Evolutionary conservation across 2,113 vertebrate genomes (phyloP), one percentile per base, ranked within the genome.

Genomic region (Craseonycteris thonglongyai): DNA sequence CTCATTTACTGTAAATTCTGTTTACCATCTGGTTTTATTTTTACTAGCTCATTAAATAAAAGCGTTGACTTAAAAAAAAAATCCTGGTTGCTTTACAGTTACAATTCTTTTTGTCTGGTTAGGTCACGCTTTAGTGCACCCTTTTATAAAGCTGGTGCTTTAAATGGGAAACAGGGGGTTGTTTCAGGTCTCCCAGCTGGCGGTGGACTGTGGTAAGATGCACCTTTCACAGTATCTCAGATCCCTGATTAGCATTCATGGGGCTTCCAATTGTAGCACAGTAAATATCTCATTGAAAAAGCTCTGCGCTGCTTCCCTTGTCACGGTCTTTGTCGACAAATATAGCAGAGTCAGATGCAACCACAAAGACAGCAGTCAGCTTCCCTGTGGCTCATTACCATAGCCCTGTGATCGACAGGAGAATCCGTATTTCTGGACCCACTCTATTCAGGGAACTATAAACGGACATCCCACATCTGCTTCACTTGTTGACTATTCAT

Each of bases 381-480:
- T 78, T 78, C 69, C 86, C 59, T 28, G 6, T 28, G 15, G 33
- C 76, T 92, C 81, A 30, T 92, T 15, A 66, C 71, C 63, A 7
- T 0, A 14, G 30, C 35, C 47, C 71, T 81, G 6, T 3, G 5
- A 82, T n/a, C n/a, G n/a, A 68, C 71, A 78, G 38, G 3, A 45
- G 33, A 68, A 15, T 59, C 40, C 18, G 30, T 78, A 40, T 81
- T 90, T 85, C 91, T 88, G 51, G 42, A n/a, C 28, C 14, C 7
- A 7, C 22, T 76, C n/a, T 80, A 72, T 92, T 85, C 94, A 65
- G 7, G n/a, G 33, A 61, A 56, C 76, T 71, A 54, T 90, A 90
- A 80, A 78, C 42, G 47, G 61, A 72, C 76, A 92, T 40, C 40
- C 61, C 78, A 69, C 81, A 94, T 95, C 91, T 96, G 86, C 61